Conservation (phyloP, 2,797 vertebrate species). For the Phrynocephalus forsythii region DNA sequence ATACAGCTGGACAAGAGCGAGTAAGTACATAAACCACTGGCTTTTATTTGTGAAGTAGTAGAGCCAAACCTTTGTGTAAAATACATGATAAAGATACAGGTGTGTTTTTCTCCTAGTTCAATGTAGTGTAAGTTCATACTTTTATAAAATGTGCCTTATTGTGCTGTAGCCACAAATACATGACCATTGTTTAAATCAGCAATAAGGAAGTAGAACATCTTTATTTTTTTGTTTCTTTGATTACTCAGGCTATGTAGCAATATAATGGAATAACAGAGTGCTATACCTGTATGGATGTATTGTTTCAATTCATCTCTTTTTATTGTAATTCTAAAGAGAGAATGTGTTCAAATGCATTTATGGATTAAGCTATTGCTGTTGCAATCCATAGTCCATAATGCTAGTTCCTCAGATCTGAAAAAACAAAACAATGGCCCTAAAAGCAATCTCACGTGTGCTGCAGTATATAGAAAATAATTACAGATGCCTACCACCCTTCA, state of each 20-base stretch:
- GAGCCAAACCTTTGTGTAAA: not conserved
- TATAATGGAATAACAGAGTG: not conserved
- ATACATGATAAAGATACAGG: not conserved
- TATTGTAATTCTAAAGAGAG: not conserved
- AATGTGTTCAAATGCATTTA: not conserved
- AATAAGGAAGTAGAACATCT: not conserved
- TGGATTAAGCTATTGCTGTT: conserved; percentile 9
- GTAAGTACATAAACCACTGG: conserved; percentile 76
- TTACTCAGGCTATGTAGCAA: not conserved
- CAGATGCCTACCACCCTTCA: not conserved
- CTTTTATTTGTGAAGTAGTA: conserved; percentile 45
- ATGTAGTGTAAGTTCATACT: not conserved
- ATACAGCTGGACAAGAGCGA: conserved; percentile 97
- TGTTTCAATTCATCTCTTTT: not conserved
- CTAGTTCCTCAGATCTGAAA: not conserved
- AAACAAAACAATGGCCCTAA: not conserved
- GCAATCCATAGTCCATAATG: not conserved
- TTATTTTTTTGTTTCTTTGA: not conserved
- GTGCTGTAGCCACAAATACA: not conserved
- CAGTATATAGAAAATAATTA: not conserved
- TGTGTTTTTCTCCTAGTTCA: not conserved
- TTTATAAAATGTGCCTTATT: not conserved
- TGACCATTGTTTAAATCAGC: not conserved
- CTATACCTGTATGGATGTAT: not conserved
- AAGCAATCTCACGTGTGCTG: not conserved